Percentiles rank a stretch among this genome's conserved stretches.
phyloP scores from a whole-genome alignment of 2,888 invertebrate species.

The Endotricha flammealis region DNA sequence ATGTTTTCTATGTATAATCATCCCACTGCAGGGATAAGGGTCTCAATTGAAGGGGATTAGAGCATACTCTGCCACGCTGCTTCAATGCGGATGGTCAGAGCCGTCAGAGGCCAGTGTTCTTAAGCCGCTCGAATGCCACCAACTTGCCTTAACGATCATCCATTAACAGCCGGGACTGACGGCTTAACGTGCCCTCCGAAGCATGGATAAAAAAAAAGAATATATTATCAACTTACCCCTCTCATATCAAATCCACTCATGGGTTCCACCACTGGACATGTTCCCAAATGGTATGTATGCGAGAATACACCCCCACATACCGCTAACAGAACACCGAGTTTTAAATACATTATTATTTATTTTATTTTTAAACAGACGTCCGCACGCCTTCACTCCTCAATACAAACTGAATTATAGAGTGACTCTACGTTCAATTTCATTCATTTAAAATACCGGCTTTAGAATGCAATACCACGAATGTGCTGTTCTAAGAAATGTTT shows the following conservation, averaged over 20 bases:
- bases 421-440: neutral
- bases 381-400: constrained; percentile 2
- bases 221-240: constrained; percentile 71
- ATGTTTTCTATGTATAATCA: no score
- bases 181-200: no score
- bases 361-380: constrained; percentile 10
- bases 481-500: constrained; percentile 16
- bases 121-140: no score
- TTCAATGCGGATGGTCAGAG: no score
- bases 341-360: constrained; percentile 18
- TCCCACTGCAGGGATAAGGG: no score
- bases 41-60: no score
- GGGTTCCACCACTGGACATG: constrained; percentile 85
- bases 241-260: constrained; percentile 85
- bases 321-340: constrained; percentile 41
- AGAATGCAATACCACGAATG: constrained; percentile 18
- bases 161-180: no score
- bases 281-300: constrained; percentile 86
- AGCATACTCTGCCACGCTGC: no score
- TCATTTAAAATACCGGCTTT: constrained; percentile 5
- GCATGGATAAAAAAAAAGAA: neutral
- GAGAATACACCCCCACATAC: constrained; percentile 50
- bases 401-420: constrained; percentile 11
- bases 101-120: no score
- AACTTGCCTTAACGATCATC: no score